Evolutionary conservation across 2,888 invertebrate genomes (phyloP).

Genomic region (Drosophila cracens): DNA sequence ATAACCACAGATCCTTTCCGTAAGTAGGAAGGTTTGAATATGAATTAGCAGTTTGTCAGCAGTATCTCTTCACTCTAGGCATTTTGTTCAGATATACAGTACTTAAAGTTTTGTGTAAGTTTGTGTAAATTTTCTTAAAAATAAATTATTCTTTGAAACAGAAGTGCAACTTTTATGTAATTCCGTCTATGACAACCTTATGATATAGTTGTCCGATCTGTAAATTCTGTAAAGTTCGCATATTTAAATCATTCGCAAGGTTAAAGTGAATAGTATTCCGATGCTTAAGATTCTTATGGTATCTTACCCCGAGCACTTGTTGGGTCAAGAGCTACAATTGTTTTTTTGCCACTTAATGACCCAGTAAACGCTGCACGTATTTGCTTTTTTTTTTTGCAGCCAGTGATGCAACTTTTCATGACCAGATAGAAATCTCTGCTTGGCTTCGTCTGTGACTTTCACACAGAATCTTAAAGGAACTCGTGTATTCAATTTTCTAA

Average conservation of each 20-base stretch:
- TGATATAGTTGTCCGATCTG: not conserved
- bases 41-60: not conserved
- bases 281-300: not conserved
- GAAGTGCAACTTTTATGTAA: not conserved
- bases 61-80: not conserved
- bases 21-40: not conserved
- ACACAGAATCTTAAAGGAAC: constrained; percentile 33
- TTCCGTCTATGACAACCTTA: not conserved
- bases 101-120: not conserved
- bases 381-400: constrained; percentile 4
- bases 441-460: constrained; percentile 43
- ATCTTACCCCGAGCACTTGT: constrained; percentile 17
- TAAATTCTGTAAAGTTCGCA: not conserved
- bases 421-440: constrained; percentile 57
- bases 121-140: not conserved
- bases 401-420: constrained; percentile 46
- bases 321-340: constrained; percentile 11
- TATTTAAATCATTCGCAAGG: not conserved
- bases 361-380: constrained; percentile 50
- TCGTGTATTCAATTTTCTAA: constrained; percentile 76
- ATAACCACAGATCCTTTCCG: not conserved
- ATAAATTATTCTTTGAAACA: not conserved
- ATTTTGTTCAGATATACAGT: not conserved
- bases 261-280: no score
- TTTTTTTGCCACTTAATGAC: constrained; percentile 39